Evolutionary conservation across 2,113 vertebrate species (phyloP).

Genomic region (Macquaria australasica): DNA sequence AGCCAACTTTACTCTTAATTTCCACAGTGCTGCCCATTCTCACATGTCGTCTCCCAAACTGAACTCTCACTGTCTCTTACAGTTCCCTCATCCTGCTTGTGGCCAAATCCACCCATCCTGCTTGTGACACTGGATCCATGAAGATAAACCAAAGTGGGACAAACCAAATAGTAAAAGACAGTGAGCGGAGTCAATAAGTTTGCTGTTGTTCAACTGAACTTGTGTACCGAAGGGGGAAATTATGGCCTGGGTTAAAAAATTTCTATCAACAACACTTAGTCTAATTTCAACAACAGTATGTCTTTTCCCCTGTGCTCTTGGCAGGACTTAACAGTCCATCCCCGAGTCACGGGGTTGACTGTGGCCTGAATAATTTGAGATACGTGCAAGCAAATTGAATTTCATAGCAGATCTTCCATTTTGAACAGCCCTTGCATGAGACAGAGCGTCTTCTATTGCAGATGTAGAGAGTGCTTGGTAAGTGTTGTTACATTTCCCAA

Average conservation of each 20-base stretch:
- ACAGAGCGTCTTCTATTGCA: conserved; percentile 42
- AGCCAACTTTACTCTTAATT: conserved; percentile 4
- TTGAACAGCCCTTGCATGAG: conserved; percentile 45
- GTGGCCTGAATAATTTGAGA: conserved; percentile 57
- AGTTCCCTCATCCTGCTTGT: conserved; percentile 5
- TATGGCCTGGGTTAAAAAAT: conserved; percentile 7
- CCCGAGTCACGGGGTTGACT: conserved; percentile 59
- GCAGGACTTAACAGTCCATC: conserved; percentile 39
- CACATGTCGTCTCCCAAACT: conserved; percentile 35
- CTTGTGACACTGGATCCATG: background rate
- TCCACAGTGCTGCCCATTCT: conserved; percentile 3
- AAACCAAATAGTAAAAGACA: conserved; percentile 4
- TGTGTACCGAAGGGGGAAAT: conserved; percentile 48
- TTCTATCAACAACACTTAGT: conserved; percentile 36
- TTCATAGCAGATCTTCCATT: conserved; percentile 53
- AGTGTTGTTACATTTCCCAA: conserved; percentile 8
- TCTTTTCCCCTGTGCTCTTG: conserved; percentile 49
- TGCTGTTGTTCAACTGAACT: conserved; percentile 51
- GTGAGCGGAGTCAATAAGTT: conserved; percentile 25
- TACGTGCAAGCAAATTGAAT: conserved; percentile 62
- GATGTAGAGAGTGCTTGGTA: conserved; percentile 16
- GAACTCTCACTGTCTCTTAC: conserved; percentile 17
- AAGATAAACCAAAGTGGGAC: conserved; percentile 39
- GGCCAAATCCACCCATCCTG: conserved; percentile 19
- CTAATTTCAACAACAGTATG: conserved; percentile 50